Evolutionary conservation across 2,797 vertebrate genomes (phyloP).

Genomic region (Acanthopagrus latus): DNA sequence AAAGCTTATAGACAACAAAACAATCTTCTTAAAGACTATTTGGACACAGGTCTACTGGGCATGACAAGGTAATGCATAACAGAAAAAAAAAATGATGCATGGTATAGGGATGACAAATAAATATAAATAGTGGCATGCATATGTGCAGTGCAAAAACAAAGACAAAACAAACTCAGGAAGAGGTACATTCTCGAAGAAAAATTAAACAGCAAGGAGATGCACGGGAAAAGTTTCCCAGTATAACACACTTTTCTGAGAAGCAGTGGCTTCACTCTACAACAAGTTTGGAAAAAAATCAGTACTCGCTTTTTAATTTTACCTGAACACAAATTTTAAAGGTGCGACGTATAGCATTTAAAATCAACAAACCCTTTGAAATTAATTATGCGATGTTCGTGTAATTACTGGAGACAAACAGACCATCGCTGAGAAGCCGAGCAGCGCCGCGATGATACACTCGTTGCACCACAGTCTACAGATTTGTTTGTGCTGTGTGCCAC

Average conservation of each 20-base stretch:
- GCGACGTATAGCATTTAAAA: conserved; percentile 56
- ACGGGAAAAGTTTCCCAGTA: conserved; percentile 45
- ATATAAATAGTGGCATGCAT: conserved; percentile 76
- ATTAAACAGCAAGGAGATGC: conserved; percentile 59
- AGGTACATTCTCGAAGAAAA: conserved; percentile 64
- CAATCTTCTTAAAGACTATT: conserved; percentile 51
- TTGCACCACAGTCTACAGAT: neutral
- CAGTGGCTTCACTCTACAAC: conserved; percentile 51
- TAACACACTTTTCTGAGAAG: conserved; percentile 63
- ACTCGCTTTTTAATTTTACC: conserved; percentile 56
- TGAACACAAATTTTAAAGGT: conserved; percentile 50
- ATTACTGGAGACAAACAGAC: conserved; percentile 26
- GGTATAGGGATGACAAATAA: conserved; percentile 53
- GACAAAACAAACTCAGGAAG: conserved; percentile 40
- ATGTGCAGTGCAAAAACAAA: conserved; percentile 58
- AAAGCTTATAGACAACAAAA: conserved; percentile 67
- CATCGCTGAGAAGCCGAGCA: neutral
- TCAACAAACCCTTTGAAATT: conserved; percentile 16
- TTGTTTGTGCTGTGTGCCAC: conserved; percentile 3
- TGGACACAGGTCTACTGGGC: conserved; percentile 70
- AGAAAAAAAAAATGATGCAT: conserved; percentile 52
- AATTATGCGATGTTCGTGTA: conserved; percentile 15
- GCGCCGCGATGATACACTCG: neutral
- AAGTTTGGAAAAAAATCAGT: conserved; percentile 21
- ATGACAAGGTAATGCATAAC: conserved; percentile 61